Evolutionary conservation across 1,140 invertebrate genomes (phyloP).

Genomic region (Caenorhabditis inopinata): DNA sequence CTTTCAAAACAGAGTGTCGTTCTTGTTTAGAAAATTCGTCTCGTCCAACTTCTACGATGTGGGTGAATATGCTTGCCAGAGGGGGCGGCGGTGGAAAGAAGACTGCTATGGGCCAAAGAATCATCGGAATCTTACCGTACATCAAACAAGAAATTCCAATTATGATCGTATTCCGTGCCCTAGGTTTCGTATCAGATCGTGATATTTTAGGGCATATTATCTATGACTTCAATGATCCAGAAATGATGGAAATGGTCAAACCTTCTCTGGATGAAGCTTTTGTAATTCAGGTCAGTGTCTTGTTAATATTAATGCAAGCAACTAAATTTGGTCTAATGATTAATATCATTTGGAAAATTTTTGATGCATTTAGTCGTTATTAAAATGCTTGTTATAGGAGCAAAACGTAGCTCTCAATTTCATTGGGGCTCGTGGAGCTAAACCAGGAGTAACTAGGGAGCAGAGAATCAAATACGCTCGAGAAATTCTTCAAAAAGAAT

Average conservation of each 20-base stretch:
- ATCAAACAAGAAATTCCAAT: slow-evolving; percentile 98
- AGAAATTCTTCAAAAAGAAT: slow-evolving; percentile 98
- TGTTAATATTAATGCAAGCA: too few relatives aligned
- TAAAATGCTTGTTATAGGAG: too few relatives aligned
- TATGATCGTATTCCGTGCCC: slow-evolving; percentile 92
- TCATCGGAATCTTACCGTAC: slow-evolving; percentile 94
- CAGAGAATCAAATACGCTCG: slow-evolving; percentile 97
- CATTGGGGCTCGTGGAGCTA: slow-evolving; percentile 90
- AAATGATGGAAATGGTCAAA: slow-evolving; percentile 99
- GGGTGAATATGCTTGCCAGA: slow-evolving; percentile 98
- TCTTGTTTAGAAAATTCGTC: slow-evolving; percentile 89
- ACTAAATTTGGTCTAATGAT: too few relatives aligned
- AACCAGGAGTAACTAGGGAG: slow-evolving; percentile 95
- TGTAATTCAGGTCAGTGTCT: too few relatives aligned
- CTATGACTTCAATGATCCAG: slow-evolving; percentile 94
- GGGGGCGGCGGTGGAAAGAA: slow-evolving; percentile 76
- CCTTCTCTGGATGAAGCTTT: slow-evolving; percentile 98
- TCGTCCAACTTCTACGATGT: slow-evolving; percentile 90
- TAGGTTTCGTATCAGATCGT: slow-evolving; percentile 96
- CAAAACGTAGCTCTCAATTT: slow-evolving; percentile 97
- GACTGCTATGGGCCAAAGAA: slow-evolving; percentile 93
- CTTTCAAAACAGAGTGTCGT: slow-evolving; percentile 91
- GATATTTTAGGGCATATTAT: slow-evolving; percentile 98
- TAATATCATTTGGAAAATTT: too few relatives aligned
- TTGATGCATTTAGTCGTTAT: too few relatives aligned